Percentiles rank a stretch among this genome's conserved stretches.
phyloP scores from a whole-genome alignment of 2,113 vertebrate genomes.

The Rhabdomys dilectus region DNA sequence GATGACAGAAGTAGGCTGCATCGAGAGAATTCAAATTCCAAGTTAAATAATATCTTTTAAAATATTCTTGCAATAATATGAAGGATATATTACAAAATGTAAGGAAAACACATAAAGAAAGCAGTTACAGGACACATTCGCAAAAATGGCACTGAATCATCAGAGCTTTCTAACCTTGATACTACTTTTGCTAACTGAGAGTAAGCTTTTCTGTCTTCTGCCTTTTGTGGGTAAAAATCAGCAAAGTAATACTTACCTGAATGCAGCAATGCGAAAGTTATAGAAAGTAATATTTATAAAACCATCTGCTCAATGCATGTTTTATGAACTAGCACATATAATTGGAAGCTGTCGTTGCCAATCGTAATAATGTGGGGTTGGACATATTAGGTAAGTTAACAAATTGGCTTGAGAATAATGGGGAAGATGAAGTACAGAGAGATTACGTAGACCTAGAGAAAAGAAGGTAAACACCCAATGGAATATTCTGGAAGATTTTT shows the following conservation, averaged over 20 bases:
- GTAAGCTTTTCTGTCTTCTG: neutral
- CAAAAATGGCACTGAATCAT: neutral
- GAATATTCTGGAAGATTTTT: neutral
- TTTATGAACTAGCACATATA: constrained; percentile 7
- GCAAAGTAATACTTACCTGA: neutral
- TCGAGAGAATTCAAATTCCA: neutral
- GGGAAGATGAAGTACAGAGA: neutral
- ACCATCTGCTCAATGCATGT: neutral
- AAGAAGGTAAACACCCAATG: neutral
- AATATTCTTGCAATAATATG: neutral
- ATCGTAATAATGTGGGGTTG: neutral
- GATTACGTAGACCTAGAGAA: neutral
- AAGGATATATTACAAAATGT: neutral
- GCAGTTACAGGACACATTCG: neutral
- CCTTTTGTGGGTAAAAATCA: constrained; percentile 2
- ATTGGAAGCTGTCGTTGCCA: neutral
- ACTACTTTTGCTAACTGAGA: neutral
- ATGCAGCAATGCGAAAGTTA: neutral
- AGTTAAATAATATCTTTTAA: neutral
- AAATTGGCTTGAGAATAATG: neutral
- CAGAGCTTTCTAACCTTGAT: neutral
- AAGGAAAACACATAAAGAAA: constrained; percentile 2
- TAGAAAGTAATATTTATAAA: constrained; percentile 20
- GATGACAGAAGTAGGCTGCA: neutral
- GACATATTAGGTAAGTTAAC: neutral